These are phyloP conservation scores for Polypedilum vanderplanki DNA, from an alignment of 1,140 invertebrate species.

Conservation along the genomic window DNA sequence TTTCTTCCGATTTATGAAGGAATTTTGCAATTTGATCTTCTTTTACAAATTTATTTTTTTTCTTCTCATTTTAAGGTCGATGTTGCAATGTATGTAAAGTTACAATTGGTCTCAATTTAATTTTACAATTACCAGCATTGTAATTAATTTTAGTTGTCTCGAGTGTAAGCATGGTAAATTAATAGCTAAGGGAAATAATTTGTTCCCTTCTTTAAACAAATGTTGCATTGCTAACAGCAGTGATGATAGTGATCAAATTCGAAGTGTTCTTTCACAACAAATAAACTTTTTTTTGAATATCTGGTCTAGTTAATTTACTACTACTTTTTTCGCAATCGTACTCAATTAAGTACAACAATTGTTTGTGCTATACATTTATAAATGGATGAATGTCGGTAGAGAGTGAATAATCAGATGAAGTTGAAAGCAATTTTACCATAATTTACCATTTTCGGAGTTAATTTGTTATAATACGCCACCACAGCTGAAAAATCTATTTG, in stretches of 20 bases:
- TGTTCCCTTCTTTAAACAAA: neutral
- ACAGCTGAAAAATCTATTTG: neutral
- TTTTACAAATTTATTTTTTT: neutral
- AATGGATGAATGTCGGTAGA: neutral
- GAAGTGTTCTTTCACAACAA: slow-evolving; percentile 12
- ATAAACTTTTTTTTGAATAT: neutral
- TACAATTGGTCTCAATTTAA: slow-evolving; percentile 6
- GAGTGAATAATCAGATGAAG: neutral
- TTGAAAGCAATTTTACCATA: neutral
- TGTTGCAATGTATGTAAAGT: neutral
- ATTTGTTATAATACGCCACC: slow-evolving; percentile 9
- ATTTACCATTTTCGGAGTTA: slow-evolving; percentile 9
- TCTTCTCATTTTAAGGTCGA: slow-evolving; percentile 20
- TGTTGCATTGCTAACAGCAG: neutral
- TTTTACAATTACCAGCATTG: slow-evolving; percentile 9
- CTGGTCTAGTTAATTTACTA: neutral
- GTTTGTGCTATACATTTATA: slow-evolving; percentile 9
- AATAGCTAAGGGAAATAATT: slow-evolving; percentile 13
- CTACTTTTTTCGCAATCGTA: neutral
- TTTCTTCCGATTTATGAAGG: neutral
- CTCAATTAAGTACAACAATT: slow-evolving; percentile 10
- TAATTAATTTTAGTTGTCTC: neutral
- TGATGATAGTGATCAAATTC: neutral
- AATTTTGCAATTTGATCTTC: neutral
- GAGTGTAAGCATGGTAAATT: neutral